Evolutionary conservation across 1,140 invertebrate genomes (phyloP), one percentile per base, ranked within the genome.

Genomic region (Trachymyrmex cornetzi): DNA sequence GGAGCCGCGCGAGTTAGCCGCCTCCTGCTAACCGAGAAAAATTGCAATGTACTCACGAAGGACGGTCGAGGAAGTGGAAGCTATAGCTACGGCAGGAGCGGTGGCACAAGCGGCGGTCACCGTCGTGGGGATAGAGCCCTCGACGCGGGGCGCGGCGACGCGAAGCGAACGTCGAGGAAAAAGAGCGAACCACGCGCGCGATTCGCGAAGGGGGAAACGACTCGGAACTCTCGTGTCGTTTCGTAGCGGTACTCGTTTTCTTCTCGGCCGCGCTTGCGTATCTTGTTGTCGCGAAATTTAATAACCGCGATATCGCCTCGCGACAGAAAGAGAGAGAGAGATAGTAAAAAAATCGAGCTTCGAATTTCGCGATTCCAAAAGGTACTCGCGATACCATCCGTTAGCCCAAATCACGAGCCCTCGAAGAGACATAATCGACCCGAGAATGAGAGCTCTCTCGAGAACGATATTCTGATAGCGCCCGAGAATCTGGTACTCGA

Each of bases 221-320:
- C 87, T 91, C 77, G 87, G 64, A 74, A 66, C 72, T 80, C 77
- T 67, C 34, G 74, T 88, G 63, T 67, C 34, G 74, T 88, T 67
- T 88, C 74, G 87, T 91, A 90, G 89, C 90, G 90, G 87, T 91
- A 91, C 87, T 90, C 89, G 89, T 90, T 91, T 90, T 88, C 90
- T 91, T 88, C 74, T 87, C 63, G 59, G 53, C 48, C 48, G 19
- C 38, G 77, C 48, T 80, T 75, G 86, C 88, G 71, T 88, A 91
- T 88, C 87, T 90, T 72, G 77, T 90, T 90, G 89, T 89, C 84
- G 74, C 89, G 69, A 87, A 88, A 91, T 91, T 87, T 87, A 91
- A 88, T 90, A 91, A 91, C 82, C 72, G 63, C 87, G 66, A 84
- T 88, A 86, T 59, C 77, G 9, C 6, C 38, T 61, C 30, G 59